Base-by-base conservation (phyloP, 1,140 invertebrate species). In the Leptopilina boulardi region DNA sequence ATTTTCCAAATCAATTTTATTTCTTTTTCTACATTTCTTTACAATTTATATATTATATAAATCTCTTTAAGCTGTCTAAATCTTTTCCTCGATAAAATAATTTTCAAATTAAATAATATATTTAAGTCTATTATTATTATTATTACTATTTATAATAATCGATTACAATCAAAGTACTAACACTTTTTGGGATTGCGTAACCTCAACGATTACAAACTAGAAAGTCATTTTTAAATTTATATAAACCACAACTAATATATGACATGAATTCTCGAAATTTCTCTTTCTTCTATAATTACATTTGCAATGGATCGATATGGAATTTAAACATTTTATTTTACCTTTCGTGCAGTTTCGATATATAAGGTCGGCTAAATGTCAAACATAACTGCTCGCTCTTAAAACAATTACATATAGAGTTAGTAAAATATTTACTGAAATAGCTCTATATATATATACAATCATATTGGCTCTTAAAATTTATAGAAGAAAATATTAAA, bases 321-420 rank as follows among this genome's bases (percentile, higher is more conserved):
- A 66, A 66, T 21, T 66, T 26, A 66, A 66, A 66, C 23, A 66
- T 66, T 66, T 66, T 66, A 26, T 30, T 11, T 66, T 9, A 13
- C 21, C 26, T 30, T 66, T 66, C 59, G 59, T 66, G 59, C 59
- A 66, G 59, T 30, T 30, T 30, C 26, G 59, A 34, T 66, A 66
- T 5, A 66, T 8, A 66, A 66, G 59, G 59, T 66, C 26, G 59
- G 13, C 3, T 9, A 66, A 66, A 66, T 66, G 59, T 30, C 59
- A 66, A 66, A 26, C 59, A 34, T 66, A 30, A 66, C 26, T 51
- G 47, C 47, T 5, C 47, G n/a, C 3, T 38, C 34, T 38, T n/a
- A 51, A 6, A 51, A 51, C 47, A 18, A 51, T 51, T 51, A 51
- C 47, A 18, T 18, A 18, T n/a, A n/a, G n/a, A n/a, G 15, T 47